Base-by-base conservation (phyloP, 2,113 vertebrate species). In the Spilogale gracilis region DNA sequence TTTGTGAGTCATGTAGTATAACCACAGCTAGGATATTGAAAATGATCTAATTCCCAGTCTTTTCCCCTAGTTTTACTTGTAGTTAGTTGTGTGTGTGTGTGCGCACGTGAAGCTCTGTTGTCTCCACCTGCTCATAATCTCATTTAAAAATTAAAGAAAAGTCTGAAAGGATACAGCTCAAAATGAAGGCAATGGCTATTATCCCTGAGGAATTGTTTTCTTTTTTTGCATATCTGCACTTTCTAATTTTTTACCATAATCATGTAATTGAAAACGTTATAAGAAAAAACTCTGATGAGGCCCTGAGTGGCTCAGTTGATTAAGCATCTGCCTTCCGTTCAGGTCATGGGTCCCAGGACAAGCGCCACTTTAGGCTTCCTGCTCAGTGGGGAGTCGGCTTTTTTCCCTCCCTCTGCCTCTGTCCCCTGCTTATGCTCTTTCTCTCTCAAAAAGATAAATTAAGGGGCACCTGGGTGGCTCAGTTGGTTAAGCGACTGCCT, bases 161-260 rank as follows among this genome's bases (percentile, higher is more conserved):
- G 43, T 63, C 52, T 58, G 30, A 74, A 43, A 63, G 48, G 38
- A 27, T 81, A 45, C 43, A 73, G 16, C n/a, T 96, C 32, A 89
- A 18, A 71, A 60, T 86, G 30, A 80, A 38, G 20, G 48, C 32
- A 79, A 18, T 65, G 65, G 30, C 84, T 79, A 45, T 60, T 91
- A 50, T 54, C 58, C n/a, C 21, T 11, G 32, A 80, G 88, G 94
- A 38, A n/a, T 61, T 76, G 23, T 78, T 69, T 76, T 61, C 65
- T 60, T 60, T 60, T 60, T 88, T 38, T 89, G 73, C 30, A n/a
- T 32, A 61, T 61, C 14, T 96, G 30, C 6, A 9, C 63, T 96
- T 82, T 81, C 67, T 93, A 45, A 89, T 74, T 92, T 93, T 96
- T 88, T 43, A 21, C 13, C 32, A 52, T 67, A 71, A 76, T 91